Evolutionary conservation across 2,113 vertebrate species (phyloP).

Genomic region (Orcinus orca): DNA sequence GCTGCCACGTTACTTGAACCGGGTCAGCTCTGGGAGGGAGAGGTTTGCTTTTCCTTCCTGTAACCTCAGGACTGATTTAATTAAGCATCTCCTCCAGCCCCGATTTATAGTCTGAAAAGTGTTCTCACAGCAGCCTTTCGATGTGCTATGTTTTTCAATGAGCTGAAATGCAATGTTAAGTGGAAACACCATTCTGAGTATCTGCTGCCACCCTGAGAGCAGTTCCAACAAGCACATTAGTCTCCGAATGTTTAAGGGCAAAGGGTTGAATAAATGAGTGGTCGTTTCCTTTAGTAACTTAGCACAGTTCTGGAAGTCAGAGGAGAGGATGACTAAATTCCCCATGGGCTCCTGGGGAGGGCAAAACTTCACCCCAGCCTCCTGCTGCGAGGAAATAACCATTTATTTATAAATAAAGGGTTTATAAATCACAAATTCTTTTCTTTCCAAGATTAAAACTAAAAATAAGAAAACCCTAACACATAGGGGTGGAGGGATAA

Average conservation of each 20-base stretch:
- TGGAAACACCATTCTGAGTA: slow-evolving; percentile 38
- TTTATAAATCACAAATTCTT: not conserved
- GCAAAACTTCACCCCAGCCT: not conserved
- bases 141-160: slow-evolving; percentile 73
- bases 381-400: not conserved
- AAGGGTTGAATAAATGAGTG: not conserved
- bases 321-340: not conserved
- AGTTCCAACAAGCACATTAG: slow-evolving; percentile 56
- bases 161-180: slow-evolving; percentile 54
- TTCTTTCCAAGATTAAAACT: slow-evolving; percentile 1
- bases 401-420: not conserved
- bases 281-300: not conserved
- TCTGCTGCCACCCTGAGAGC: slow-evolving; percentile 82
- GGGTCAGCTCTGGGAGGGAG: slow-evolving; percentile 61
- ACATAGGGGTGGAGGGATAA: not conserved
- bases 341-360: not conserved
- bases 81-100: slow-evolving; percentile 65
- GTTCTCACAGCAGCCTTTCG: not conserved
- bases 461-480: not conserved
- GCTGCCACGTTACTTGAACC: slow-evolving; percentile 41
- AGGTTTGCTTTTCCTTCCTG: slow-evolving; percentile 67
- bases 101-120: slow-evolving; percentile 65
- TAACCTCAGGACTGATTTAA: slow-evolving; percentile 71
- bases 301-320: not conserved
- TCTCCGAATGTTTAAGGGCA: not conserved